Base-by-base conservation (phyloP, 2,113 vertebrate genomes). In the Gadus chalcogrammus region DNA sequence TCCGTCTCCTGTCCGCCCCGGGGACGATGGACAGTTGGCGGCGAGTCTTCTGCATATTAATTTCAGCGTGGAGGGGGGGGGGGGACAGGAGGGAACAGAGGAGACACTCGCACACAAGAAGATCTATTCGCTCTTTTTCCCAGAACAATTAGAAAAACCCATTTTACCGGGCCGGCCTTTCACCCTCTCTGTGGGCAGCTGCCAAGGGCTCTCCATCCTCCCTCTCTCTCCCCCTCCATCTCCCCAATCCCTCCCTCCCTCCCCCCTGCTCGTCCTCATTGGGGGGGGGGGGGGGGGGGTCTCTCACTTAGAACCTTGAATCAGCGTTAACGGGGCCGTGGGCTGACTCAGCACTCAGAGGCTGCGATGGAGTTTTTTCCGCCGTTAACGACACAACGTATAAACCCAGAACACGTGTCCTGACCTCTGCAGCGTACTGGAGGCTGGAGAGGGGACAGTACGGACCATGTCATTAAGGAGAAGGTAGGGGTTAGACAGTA, bases 31-130 rank as follows among this genome's bases (percentile, higher is more conserved):
- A 87, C 82, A 66, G 77, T 88, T 90, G 84, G 87, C 77, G 58
- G 79, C 78, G 82, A 87, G 82, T 86, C 75, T 87, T 88, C 72
- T 65, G 72, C 80, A 88, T 89, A 91, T 89, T 87, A 85, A 87
- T 90, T 90, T 88, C 84, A 84, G 77, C 69, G 87, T 88, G 76
- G 79, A 73, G 18, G 55, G 11, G 4, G 11, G 1, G 11, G 4
- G 5, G 15, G 17, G 1, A 56, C 1, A 15, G 17, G 17, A 35
- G 31, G 6, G 31, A 35, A 35, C 31, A 35, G 31, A 35, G 4
- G 4, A 35, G 31, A 84, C 79, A 90, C 90, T 90, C 87, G 82
- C 88, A 87, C 88, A 84, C 42, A 81, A 79, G 78, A 73, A 70
- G 82, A 48, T 48, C 42, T 83, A 78, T 81, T 62, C 31, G 80